Conservation (phyloP, 2,888 invertebrate species). For the Nesidiocoris tenuis region DNA sequence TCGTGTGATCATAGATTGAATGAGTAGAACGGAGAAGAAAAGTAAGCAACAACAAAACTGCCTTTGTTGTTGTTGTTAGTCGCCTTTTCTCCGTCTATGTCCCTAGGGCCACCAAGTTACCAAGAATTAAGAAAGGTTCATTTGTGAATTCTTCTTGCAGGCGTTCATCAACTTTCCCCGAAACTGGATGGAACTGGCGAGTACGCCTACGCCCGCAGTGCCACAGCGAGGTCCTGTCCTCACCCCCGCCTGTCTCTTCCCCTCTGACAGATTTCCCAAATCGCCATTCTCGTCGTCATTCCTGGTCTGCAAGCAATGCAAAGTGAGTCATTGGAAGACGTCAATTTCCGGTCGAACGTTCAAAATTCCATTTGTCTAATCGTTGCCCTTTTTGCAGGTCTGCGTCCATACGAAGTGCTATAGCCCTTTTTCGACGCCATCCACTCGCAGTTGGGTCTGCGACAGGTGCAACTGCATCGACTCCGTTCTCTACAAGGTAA, state of each 20-base stretch:
- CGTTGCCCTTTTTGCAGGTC: slow-evolving; percentile 54
- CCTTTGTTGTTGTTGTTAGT: too few relatives aligned
- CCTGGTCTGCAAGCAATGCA: slow-evolving; percentile 28
- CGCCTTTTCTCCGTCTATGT: too few relatives aligned
- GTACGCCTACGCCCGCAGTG: background rate
- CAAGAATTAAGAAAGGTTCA: too few relatives aligned
- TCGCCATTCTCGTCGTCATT: background rate
- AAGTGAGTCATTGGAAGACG: slow-evolving; percentile 11
- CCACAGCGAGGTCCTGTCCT: slow-evolving; percentile 21
- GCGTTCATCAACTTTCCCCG: background rate
- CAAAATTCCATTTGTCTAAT: too few relatives aligned
- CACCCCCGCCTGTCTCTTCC: slow-evolving; percentile 14
- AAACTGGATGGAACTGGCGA: slow-evolving; percentile 5
- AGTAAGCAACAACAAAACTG: too few relatives aligned
- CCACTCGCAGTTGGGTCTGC: slow-evolving; percentile 55
- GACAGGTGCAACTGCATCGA: slow-evolving; percentile 54
- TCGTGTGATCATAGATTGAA: too few relatives aligned
- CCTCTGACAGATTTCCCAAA: slow-evolving; percentile 10
- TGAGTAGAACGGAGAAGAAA: too few relatives aligned
- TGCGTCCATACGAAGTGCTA: slow-evolving; percentile 62
- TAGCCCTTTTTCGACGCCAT: slow-evolving; percentile 23
- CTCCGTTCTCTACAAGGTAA: slow-evolving; percentile 42
- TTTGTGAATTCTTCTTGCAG: too few relatives aligned
- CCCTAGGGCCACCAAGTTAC: too few relatives aligned
- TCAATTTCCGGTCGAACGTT: too few relatives aligned